Conservation (phyloP, 2,113 vertebrate species). For the Pelusios castaneus region DNA sequence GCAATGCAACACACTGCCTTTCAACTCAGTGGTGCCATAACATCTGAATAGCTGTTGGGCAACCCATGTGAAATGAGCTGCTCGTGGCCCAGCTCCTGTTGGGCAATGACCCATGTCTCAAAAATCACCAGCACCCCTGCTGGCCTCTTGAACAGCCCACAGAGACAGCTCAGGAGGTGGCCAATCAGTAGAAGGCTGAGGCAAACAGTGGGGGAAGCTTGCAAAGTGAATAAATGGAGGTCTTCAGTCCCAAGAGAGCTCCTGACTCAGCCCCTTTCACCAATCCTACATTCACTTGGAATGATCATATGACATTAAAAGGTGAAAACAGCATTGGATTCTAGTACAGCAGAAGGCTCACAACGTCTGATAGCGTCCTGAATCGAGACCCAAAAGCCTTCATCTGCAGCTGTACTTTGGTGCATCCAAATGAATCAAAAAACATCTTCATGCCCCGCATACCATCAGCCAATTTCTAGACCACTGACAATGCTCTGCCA, state of each 20-base stretch:
- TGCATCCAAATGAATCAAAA: rapidly evolving
- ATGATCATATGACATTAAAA: not conserved
- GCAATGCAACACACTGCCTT: too few species aligned
- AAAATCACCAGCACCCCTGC: not conserved
- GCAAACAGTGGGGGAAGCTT: not conserved
- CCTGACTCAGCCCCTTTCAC: not conserved
- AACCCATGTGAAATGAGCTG: not conserved
- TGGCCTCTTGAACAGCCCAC: not conserved
- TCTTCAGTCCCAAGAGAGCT: not conserved
- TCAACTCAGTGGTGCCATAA: not conserved
- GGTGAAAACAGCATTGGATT: not conserved
- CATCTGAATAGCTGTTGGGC: not conserved
- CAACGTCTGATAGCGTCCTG: not conserved
- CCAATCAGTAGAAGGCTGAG: not conserved
- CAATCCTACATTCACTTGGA: not conserved
- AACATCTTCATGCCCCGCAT: rapidly evolving
- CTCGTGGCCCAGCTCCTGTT: not conserved
- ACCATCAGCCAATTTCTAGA: rapidly evolving
- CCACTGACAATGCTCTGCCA: not conserved
- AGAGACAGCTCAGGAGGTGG: not conserved
- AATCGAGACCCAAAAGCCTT: not conserved
- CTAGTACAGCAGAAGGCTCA: not conserved
- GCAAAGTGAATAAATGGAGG: not conserved
- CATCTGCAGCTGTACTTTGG: rapidly evolving
- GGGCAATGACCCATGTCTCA: not conserved